Evolutionary conservation across 2,797 vertebrate genomes (phyloP).

Genomic region (Neomorphus geoffroyi): DNA sequence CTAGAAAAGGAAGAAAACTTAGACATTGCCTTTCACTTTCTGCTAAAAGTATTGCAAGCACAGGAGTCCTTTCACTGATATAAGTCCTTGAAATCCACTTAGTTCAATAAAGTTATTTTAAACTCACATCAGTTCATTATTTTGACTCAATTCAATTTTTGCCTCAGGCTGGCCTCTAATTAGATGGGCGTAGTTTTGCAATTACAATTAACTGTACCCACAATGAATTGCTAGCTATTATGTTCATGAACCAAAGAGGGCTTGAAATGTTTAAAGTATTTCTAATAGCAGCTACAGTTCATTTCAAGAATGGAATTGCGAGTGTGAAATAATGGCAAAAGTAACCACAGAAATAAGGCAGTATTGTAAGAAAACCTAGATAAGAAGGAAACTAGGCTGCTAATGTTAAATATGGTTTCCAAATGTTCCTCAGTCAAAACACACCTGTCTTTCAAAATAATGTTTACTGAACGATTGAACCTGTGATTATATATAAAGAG

Average conservation of each 20-base stretch:
- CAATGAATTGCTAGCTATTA: constrained; percentile 47
- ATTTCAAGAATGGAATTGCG: constrained; percentile 39
- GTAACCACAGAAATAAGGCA: constrained; percentile 31
- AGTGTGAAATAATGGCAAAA: constrained; percentile 38
- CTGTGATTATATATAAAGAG: neutral
- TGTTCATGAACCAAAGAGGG: neutral
- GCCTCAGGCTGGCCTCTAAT: constrained; percentile 41
- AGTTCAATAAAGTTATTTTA: constrained; percentile 49
- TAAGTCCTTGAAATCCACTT: constrained; percentile 27
- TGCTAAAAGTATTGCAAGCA: neutral
- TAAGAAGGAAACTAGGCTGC: neutral
- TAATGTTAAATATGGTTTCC: neutral
- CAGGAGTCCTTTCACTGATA: neutral
- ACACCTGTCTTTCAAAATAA: neutral
- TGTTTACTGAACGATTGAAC: neutral
- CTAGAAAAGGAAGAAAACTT: neutral
- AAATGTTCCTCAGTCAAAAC: neutral
- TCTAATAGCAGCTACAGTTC: constrained; percentile 40
- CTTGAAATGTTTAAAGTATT: constrained; percentile 32
- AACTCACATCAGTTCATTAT: constrained; percentile 42
- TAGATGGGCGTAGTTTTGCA: constrained; percentile 49
- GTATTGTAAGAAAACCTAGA: constrained; percentile 15
- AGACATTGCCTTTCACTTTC: constrained; percentile 10
- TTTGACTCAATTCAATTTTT: constrained; percentile 50
- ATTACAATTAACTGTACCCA: constrained; percentile 36